Conservation (phyloP, 2,888 invertebrate species). For the Lapara coniferarum region DNA sequence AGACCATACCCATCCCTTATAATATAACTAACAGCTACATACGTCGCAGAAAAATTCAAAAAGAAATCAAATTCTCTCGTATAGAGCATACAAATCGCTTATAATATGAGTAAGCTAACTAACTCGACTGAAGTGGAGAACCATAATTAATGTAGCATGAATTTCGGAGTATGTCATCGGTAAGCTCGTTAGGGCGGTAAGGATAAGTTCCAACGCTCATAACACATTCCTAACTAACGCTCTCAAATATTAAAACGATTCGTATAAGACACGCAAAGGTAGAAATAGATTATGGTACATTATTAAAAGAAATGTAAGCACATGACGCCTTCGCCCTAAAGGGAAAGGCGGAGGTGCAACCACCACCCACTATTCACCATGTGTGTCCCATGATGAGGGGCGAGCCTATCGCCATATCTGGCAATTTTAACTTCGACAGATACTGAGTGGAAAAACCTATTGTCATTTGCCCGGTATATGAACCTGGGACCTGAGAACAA, state of each 20-base stretch:
- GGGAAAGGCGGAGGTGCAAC: no score
- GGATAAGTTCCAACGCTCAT: slow-evolving; percentile 36
- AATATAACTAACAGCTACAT: no score
- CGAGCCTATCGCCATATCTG: no score
- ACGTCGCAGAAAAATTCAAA: no score
- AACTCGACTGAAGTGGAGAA: neutral
- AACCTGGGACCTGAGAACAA: no score
- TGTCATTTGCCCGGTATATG: no score
- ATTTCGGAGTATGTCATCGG: slow-evolving; percentile 35
- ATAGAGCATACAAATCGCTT: neutral
- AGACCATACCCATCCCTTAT: no score
- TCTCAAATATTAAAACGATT: slow-evolving; percentile 46
- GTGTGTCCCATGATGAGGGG: no score
- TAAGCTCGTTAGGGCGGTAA: slow-evolving; percentile 35
- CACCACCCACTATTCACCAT: no score
- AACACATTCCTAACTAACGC: slow-evolving; percentile 40
- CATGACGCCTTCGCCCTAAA: neutral
- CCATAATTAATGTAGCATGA: slow-evolving; percentile 3
- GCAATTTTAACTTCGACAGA: no score
- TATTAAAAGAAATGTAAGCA: neutral
- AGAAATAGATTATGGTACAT: neutral
- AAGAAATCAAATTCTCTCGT: neutral
- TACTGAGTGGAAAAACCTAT: no score
- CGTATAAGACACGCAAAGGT: slow-evolving; percentile 10
- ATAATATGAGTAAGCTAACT: neutral